Evolutionary conservation across 2,888 invertebrate genomes (phyloP), one percentile per base, ranked within the genome.

Genomic region (Taphrorychus bicolor): DNA sequence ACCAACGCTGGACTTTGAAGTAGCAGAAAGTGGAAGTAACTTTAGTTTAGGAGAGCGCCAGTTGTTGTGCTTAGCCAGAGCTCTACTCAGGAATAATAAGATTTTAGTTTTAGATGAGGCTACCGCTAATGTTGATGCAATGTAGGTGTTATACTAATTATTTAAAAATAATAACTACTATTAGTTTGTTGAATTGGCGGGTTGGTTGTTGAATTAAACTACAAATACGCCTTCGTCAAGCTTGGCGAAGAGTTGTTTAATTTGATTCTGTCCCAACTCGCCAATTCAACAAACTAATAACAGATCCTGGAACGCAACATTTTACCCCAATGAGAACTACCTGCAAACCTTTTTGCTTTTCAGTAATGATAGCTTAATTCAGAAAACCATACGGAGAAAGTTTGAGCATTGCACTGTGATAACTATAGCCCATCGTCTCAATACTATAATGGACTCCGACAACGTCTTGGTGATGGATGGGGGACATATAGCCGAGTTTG

Each of bases 21-120:
- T 95, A 62, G 87, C 88, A 23, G 89, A 93, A 70, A 91, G 92
- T 9, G 94, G 94, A 0, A 83, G 86, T 2, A 94, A 94, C 84
- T 92, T 92, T 78, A 95, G 94, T 79, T 90, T 92, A 11, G 96
- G 96, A 0, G 94, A 96, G 81, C 84, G 94, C 49, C 96, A 96
- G 80, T 83, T 96, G 51, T 84, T 96, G 60, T 96, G 95, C 77
- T 83, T 96, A 62, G 95, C 95, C 5, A 85, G 93, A 72, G 95
- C 95, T 0, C 90, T 96, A 70, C 85, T 95, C 0, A 85, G 91
- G 45, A 89, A 91, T 75, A 91, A 91, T 76, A 90, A 88, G 74
- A 88, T 96, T 72, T 85, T 96, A 2, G 89, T 96, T 21, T 83
- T 96, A 49, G 95, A 96, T 75, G 95, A 96, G 83, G 95, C 95